A percentile compares a stretch with the other conserved stretches of the same genome.
Conservation (phyloP, 1,140 invertebrate species). For the Musca vetustissima region DNA sequence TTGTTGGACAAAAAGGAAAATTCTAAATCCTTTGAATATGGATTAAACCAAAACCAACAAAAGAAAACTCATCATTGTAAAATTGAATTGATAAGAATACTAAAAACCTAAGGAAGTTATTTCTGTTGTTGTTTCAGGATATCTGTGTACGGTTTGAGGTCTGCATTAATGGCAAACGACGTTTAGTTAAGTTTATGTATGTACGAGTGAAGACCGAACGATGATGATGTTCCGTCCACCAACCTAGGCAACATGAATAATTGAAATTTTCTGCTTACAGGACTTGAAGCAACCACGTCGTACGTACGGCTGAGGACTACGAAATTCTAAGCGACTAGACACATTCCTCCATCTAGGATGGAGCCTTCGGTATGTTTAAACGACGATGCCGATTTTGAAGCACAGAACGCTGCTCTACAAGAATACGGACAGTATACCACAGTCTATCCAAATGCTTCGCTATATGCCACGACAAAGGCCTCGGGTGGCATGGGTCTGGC, state of each 20-base stretch:
- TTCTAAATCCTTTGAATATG: neutral
- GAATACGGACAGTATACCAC: constrained; percentile 65
- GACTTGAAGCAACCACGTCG: no score
- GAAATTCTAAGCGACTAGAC: no score
- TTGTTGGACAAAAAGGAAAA: constrained; percentile 1
- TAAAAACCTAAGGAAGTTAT: neutral
- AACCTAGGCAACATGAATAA: neutral
- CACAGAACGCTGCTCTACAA: constrained; percentile 52
- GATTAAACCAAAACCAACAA: no score
- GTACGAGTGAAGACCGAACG: neutral
- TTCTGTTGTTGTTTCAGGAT: neutral
- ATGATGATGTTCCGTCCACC: neutral
- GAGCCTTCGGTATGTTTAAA: constrained; percentile 24
- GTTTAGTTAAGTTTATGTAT: neutral
- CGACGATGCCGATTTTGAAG: constrained; percentile 39
- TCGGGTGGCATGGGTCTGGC: constrained; percentile 38
- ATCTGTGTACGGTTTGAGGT: neutral
- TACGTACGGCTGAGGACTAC: neutral
- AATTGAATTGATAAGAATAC: no score
- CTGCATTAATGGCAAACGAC: neutral
- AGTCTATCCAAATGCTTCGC: constrained; percentile 56
- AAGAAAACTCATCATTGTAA: no score
- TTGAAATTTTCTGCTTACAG: neutral
- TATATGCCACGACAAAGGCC: constrained; percentile 40
- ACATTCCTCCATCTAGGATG: neutral